Evolutionary conservation across 1,140 invertebrate species (phyloP).

Genomic region (Probaryconus sp.): DNA sequence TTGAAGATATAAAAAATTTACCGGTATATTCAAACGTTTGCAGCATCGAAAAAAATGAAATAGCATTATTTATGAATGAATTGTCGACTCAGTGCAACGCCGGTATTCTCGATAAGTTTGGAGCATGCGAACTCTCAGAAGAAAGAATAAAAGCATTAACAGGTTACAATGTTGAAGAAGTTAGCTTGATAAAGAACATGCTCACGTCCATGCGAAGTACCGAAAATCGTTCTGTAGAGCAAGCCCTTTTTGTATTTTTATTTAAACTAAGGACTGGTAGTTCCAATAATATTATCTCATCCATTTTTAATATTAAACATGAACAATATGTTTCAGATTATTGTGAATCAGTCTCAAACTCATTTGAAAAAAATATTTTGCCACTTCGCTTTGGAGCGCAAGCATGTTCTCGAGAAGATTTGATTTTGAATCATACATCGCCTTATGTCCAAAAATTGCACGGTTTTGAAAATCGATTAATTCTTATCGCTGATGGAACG

Average conservation of each 20-base stretch:
- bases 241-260: no score
- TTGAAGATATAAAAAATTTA: slow-evolving; percentile 19
- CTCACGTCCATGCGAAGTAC: no score
- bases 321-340: slow-evolving; percentile 55
- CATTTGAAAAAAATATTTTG: slow-evolving; percentile 60
- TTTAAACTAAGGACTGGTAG: slow-evolving; percentile 63
- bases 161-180: no score
- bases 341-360: slow-evolving; percentile 34
- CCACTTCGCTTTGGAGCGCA: slow-evolving; percentile 45
- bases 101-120: no score
- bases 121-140: no score
- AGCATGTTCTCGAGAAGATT: slow-evolving; percentile 15
- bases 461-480: slow-evolving; percentile 33
- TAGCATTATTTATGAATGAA: no score
- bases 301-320: slow-evolving; percentile 42
- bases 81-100: no score
- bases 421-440: slow-evolving; percentile 53
- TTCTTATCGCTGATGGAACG: slow-evolving; percentile 60
- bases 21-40: no score
- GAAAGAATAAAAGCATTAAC: no score
- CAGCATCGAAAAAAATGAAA: no score
- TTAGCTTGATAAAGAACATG: no score
- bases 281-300: slow-evolving; percentile 45
- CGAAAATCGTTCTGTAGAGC: no score
- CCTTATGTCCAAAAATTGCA: slow-evolving; percentile 42